These are phyloP conservation scores for Phoxinus dragarum DNA, from an alignment of 2,797 vertebrate species.

Conservation along the genomic window DNA sequence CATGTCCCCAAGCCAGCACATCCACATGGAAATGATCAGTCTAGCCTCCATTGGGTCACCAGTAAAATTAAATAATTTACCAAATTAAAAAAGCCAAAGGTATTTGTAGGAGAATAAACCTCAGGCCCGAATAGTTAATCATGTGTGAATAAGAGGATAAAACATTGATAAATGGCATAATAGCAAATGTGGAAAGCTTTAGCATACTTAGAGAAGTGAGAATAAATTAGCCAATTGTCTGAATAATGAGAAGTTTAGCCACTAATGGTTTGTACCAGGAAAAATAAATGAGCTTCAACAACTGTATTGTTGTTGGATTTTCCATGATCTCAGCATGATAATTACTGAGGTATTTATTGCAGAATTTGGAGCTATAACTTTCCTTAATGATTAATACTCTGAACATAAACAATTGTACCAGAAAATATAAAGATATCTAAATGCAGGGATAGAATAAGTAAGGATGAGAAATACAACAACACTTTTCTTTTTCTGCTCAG, in stretches of 20 bases:
- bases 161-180: neutral
- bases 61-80: neutral
- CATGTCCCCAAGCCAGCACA: constrained; percentile 9
- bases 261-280: constrained; percentile 33
- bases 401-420: neutral
- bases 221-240: constrained; percentile 1
- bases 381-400: neutral
- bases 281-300: constrained; percentile 4
- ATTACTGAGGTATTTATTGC: neutral
- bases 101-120: constrained; percentile 23
- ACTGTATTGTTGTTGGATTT: constrained; percentile 23
- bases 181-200: constrained; percentile 9
- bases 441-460: neutral
- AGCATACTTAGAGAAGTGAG: neutral
- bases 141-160: constrained; percentile 3
- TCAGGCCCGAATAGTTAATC: constrained; percentile 23
- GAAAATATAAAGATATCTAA: neutral
- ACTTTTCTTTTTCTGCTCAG: neutral
- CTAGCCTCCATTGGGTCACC: constrained; percentile 17
- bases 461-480: neutral
- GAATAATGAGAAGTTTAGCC: constrained; percentile 22
- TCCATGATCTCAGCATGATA: constrained; percentile 25
- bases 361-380: neutral
- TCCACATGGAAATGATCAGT: neutral
- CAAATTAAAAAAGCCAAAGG: neutral